A percentile compares a stretch with the other conserved stretches of the same genome.
These are phyloP conservation scores for Drosophila tsacasi DNA, from an alignment of 1,140 invertebrate genomes.

Conservation along the genomic window DNA sequence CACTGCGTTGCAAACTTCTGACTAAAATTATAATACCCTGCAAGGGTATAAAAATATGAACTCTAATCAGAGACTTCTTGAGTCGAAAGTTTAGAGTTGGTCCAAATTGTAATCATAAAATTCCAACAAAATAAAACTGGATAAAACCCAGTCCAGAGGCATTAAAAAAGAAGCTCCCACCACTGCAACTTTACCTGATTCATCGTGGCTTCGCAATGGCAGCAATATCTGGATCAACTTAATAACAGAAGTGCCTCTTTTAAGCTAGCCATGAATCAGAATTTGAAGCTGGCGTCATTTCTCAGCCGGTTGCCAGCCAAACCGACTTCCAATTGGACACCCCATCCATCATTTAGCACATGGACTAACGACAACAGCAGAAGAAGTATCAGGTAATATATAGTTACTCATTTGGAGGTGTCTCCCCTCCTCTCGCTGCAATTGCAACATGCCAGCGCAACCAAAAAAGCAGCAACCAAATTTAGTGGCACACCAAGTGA, in stretches of 20 bases:
- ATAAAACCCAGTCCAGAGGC: no score
- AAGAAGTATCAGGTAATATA: slow-evolving; percentile 18
- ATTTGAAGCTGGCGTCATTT: slow-evolving; percentile 30
- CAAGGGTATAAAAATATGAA: no score
- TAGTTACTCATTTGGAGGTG: slow-evolving; percentile 45
- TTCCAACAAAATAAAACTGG: background rate
- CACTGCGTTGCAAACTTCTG: no score
- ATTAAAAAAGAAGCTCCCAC: background rate
- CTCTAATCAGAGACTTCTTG: background rate
- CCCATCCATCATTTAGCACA: slow-evolving; percentile 59
- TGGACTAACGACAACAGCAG: slow-evolving; percentile 37
- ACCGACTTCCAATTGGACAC: slow-evolving; percentile 49
- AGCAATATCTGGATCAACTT: slow-evolving; percentile 19
- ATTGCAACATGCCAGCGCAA: slow-evolving; percentile 66
- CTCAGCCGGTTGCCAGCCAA: slow-evolving; percentile 42
- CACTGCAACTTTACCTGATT: background rate
- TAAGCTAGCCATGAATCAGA: slow-evolving; percentile 28
- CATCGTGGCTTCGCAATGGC: background rate
- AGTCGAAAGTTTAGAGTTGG: background rate
- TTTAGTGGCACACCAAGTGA: slow-evolving; percentile 62
- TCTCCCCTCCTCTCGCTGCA: slow-evolving; percentile 39
- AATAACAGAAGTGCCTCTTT: slow-evolving; percentile 4
- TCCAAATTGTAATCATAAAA: background rate
- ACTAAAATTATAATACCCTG: no score
- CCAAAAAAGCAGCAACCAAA: slow-evolving; percentile 47